Evolutionary conservation across 2,888 invertebrate species (phyloP), one percentile per base, ranked within the genome.

Genomic region (Eutolmus rufibarbis): DNA sequence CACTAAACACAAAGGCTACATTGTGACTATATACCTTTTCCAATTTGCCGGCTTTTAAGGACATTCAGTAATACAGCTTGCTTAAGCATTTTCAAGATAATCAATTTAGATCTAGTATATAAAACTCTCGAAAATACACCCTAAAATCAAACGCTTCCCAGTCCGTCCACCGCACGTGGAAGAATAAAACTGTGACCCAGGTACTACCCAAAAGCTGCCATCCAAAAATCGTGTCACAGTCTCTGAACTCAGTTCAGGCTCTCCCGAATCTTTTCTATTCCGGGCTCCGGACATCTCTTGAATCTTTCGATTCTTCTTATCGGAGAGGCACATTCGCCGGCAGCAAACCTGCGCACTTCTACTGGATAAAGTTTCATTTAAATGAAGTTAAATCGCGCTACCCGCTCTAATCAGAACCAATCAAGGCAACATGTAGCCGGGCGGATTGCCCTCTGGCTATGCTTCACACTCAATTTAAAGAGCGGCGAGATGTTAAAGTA

Each of bases 51-150:
- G 12, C 31, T 81, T 43, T 56, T 81, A 51, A 81, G 46, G 34
- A 81, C 51, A 51, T 81, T 81, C 23, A 56, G 28, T 34, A 81
- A 31, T n/a, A 81, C 56, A n/a, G 28, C 34, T 28, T 46, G 31
- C 31, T 81, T 81, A 37, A 81, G 51, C 81, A 81, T 81, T 56
- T 81, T 81, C 28, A 31, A 81, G 51, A 56, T 28, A 56, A 81
- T 56, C 12, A 43, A 46, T 46, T 79, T 79, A 28, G 4, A 51
- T 43, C 51, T 51, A 12, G 8, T 23, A 43, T 81, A 34, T 43
- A 81, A 51, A 43, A 81, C 56, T 81, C 5, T 81, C n/a, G 28
- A 76, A 76, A 76, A 76, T 37, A 40, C 14, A 76, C 37, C n/a
- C 34, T 40, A 12, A 37, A 40, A 37, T 34, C 34, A 14, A 81